Percentiles rank a stretch among this genome's conserved stretches.
These are phyloP conservation scores for Scrobipalpa costella DNA, from an alignment of 2,888 invertebrate species.

Conservation along the genomic window DNA sequence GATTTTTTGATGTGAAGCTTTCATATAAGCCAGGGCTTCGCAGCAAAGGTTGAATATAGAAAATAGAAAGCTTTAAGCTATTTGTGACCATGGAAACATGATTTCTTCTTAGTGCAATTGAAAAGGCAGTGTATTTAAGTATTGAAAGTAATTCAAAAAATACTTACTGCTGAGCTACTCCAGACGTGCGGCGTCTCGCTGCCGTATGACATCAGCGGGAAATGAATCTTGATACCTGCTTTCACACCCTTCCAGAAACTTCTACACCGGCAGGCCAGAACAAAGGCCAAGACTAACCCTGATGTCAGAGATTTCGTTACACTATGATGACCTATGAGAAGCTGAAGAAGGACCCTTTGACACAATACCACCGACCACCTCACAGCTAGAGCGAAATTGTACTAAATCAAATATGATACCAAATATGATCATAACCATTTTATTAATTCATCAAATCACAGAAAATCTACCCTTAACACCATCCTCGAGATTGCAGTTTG, in stretches of 20 bases:
- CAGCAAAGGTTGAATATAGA: not conserved
- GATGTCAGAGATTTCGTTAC: conserved; percentile 21
- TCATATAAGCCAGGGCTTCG: no score
- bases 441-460: conserved; percentile 52
- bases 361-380: conserved; percentile 37
- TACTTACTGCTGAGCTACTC: conserved; percentile 73
- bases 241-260: conserved; percentile 44
- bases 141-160: no score
- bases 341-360: conserved; percentile 21
- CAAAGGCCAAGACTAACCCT: conserved; percentile 14
- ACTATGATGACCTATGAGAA: no score
- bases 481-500: not conserved
- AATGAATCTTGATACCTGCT: conserved; percentile 77
- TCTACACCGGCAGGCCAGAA: conserved; percentile 31
- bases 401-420: conserved; percentile 70
- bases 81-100: no score
- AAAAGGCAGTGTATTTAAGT: no score
- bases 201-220: conserved; percentile 80
- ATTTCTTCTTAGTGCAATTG: no score
- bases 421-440: conserved; percentile 50
- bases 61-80: not conserved
- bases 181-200: conserved; percentile 80
- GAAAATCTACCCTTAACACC: conserved; percentile 38
- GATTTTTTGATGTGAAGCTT: no score
- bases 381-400: conserved; percentile 42